Evolutionary conservation across 1,140 invertebrate genomes (phyloP).

Genomic region (Thaumatotibia leucotreta): DNA sequence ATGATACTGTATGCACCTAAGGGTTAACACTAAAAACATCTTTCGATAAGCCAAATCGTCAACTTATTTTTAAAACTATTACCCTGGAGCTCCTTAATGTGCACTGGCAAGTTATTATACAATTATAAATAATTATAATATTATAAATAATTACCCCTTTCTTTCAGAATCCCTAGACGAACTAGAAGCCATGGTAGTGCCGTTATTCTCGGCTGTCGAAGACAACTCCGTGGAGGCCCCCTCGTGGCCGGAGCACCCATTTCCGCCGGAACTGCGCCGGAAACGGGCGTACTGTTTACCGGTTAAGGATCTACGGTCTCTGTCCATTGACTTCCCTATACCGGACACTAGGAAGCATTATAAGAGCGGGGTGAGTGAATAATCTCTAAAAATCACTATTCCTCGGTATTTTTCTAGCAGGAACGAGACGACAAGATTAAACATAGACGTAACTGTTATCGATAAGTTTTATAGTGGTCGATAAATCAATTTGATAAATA

Average conservation of each 20-base stretch:
- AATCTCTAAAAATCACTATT: slow-evolving; percentile 86
- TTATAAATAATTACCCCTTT: too few relatives aligned
- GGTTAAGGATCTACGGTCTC: slow-evolving; percentile 93
- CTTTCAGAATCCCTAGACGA: slow-evolving; percentile 90
- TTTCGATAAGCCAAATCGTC: too few relatives aligned
- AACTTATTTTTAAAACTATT: too few relatives aligned
- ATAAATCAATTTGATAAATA: too few relatives aligned
- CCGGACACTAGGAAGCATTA: slow-evolving; percentile 91
- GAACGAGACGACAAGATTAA: too few relatives aligned
- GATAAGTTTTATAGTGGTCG: too few relatives aligned
- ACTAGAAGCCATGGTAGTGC: slow-evolving; percentile 86
- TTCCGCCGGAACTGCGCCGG: slow-evolving; percentile 81
- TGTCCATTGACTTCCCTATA: slow-evolving; percentile 93
- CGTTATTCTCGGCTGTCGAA: slow-evolving; percentile 86
- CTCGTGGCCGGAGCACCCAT: slow-evolving; percentile 89
- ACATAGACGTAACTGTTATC: too few relatives aligned
- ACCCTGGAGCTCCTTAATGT: too few relatives aligned
- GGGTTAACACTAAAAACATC: too few relatives aligned
- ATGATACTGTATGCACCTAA: too few relatives aligned
- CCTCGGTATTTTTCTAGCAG: slow-evolving; percentile 80
- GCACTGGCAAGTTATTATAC: too few relatives aligned
- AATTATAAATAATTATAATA: too few relatives aligned
- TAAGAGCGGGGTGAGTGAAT: slow-evolving; percentile 88
- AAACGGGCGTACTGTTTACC: slow-evolving; percentile 87
- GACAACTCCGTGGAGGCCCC: slow-evolving; percentile 87